Evolutionary conservation across 1,140 invertebrate genomes (phyloP).

Genomic region (Bombus sylvicola): DNA sequence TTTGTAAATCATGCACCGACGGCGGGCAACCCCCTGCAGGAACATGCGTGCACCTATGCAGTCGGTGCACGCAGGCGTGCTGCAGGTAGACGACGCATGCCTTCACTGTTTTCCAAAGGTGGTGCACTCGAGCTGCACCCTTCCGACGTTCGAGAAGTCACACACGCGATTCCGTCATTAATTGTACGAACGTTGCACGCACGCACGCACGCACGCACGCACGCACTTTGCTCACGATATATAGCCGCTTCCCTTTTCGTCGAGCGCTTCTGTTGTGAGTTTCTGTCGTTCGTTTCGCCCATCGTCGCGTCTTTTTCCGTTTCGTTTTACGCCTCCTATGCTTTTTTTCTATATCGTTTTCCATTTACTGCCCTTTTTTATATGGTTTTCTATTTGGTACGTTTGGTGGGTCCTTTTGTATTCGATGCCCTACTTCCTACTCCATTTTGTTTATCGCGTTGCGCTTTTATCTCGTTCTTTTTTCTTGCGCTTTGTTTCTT

Average conservation of each 20-base stretch:
- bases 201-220: constrained; percentile 55
- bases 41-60: constrained; percentile 7
- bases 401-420: too few species aligned
- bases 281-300: background rate
- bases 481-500: background rate
- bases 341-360: too few species aligned
- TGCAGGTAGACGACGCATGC: constrained; percentile 59
- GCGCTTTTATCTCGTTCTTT: background rate
- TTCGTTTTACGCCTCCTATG: background rate
- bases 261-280: constrained; percentile 4
- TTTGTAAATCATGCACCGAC: constrained; percentile 47
- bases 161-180: constrained; percentile 69
- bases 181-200: constrained; percentile 57
- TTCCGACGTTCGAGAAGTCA: constrained; percentile 40
- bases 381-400: too few species aligned
- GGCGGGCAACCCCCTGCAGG: constrained; percentile 3
- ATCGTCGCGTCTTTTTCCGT: background rate
- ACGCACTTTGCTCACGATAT: constrained; percentile 38
- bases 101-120: constrained; percentile 49
- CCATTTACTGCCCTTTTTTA: background rate
- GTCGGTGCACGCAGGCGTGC: constrained; percentile 23
- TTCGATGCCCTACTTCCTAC: too few species aligned
- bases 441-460: too few species aligned
- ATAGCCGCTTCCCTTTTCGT: constrained; percentile 13
- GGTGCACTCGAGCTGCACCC: constrained; percentile 55